These are phyloP conservation scores for Xyrichtys novacula DNA, from an alignment of 2,797 vertebrate genomes.

Conservation along the genomic window DNA sequence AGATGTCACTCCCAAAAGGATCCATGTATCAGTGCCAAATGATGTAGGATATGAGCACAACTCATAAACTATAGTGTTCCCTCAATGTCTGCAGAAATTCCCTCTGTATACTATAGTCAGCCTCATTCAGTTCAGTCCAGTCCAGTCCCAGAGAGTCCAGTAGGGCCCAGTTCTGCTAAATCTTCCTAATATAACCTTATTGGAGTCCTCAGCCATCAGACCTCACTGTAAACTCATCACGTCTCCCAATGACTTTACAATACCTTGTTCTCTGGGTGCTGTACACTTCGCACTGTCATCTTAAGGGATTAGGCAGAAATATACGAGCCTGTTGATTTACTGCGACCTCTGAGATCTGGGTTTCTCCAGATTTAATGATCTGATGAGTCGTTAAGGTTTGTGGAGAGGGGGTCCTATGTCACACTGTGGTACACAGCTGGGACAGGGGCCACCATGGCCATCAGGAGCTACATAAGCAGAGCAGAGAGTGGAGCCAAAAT, in stretches of 20 bases:
- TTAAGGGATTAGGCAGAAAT: conserved; percentile 26
- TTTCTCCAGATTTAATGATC: conserved; percentile 54
- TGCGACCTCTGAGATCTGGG: conserved; percentile 34
- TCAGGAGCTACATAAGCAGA: conserved; percentile 36
- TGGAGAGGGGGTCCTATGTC: conserved; percentile 43
- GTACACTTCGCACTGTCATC: conserved; percentile 16
- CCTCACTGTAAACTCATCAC: conserved; percentile 66
- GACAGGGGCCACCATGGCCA: conserved; percentile 43
- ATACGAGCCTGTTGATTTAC: conserved; percentile 49
- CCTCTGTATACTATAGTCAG: conserved; percentile 16
- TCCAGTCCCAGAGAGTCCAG: conserved; percentile 33
- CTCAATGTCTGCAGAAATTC: conserved; percentile 51
- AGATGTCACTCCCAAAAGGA: conserved; percentile 26
- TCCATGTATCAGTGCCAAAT: conserved; percentile 42
- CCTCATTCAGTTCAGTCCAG: conserved; percentile 27
- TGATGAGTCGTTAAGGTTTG: conserved; percentile 63
- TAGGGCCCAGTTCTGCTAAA: conserved; percentile 42
- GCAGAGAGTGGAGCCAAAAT: conserved; percentile 39
- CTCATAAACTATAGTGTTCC: conserved; percentile 10
- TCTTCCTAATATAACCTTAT: conserved; percentile 23
- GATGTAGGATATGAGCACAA: conserved; percentile 19
- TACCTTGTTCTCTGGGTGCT: conserved; percentile 11
- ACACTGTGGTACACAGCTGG: neutral
- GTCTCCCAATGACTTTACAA: conserved; percentile 50
- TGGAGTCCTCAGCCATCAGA: conserved; percentile 45